phyloP scores from a whole-genome alignment of 2,888 invertebrate species.

The Luffia ferchaultella region DNA sequence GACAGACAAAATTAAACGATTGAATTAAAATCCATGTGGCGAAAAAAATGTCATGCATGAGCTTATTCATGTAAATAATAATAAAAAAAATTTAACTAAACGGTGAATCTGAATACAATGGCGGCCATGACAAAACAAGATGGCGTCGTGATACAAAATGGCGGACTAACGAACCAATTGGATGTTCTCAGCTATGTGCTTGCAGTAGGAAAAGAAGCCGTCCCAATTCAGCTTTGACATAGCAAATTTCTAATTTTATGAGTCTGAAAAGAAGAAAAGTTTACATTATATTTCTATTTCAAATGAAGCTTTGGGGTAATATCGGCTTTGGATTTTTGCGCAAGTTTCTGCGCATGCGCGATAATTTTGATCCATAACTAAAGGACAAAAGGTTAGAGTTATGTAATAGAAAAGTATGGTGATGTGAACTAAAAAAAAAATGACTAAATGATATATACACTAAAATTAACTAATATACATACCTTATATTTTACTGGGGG shows the following conservation, averaged over 20 bases:
- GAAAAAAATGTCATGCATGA: too few relatives aligned
- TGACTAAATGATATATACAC: not conserved
- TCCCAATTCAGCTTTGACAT: conserved; percentile 63
- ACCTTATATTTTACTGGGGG: not conserved
- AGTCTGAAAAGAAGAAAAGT: conserved; percentile 21
- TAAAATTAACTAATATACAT: conserved; percentile 1
- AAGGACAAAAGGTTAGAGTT: conserved; percentile 19
- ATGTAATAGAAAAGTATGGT: not conserved
- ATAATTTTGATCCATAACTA: conserved; percentile 4
- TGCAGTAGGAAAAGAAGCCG: conserved; percentile 66
- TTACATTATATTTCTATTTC: conserved; percentile 5
- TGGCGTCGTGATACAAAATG: conserved; percentile 31
- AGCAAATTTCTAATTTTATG: conserved; percentile 24
- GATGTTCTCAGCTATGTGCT: conserved; percentile 64
- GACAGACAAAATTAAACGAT: too few relatives aligned
- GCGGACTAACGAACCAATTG: conserved; percentile 58
- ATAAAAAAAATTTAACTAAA: too few relatives aligned
- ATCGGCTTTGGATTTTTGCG: not conserved
- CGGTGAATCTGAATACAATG: too few relatives aligned
- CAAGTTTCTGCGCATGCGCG: conserved; percentile 4
- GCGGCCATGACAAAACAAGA: conserved; percentile 21
- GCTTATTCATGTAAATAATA: too few relatives aligned
- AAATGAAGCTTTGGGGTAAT: not conserved
- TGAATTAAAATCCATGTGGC: too few relatives aligned
- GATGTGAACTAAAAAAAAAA: not conserved